phyloP scores from a whole-genome alignment of 2,797 vertebrate species.

The Leucoraja ocellata region DNA sequence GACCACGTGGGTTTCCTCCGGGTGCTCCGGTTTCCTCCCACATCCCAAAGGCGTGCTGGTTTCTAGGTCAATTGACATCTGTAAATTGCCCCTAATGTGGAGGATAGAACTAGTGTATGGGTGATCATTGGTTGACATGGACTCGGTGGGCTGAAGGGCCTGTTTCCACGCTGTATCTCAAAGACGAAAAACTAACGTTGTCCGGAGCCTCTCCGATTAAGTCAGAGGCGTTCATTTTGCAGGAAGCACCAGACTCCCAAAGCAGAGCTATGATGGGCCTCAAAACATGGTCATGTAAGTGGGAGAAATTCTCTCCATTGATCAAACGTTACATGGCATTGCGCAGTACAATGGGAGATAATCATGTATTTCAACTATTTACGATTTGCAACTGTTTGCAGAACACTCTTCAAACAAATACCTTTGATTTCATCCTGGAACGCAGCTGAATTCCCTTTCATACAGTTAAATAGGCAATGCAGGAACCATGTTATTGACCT shows the following conservation, averaged over 20 bases:
- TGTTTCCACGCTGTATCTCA: no score
- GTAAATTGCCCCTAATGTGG: no score
- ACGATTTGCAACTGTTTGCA: neutral
- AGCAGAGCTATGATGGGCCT: neutral
- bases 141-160: no score
- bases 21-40: no score
- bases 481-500: no score
- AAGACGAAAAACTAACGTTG: neutral
- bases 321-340: neutral
- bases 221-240: neutral
- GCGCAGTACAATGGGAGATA: neutral
- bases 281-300: neutral
- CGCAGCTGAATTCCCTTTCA: neutral
- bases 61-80: no score
- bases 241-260: neutral
- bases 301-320: neutral
- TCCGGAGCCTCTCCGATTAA: neutral
- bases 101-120: no score
- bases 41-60: no score
- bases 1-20: no score
- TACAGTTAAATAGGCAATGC: neutral
- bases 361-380: constrained; percentile 12
- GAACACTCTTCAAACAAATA: neutral
- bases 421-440: neutral
- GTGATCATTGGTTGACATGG: no score